Evolutionary conservation across 2,797 vertebrate genomes (phyloP), one percentile per base, ranked within the genome.

Genomic region (Astyanax mexicanus): DNA sequence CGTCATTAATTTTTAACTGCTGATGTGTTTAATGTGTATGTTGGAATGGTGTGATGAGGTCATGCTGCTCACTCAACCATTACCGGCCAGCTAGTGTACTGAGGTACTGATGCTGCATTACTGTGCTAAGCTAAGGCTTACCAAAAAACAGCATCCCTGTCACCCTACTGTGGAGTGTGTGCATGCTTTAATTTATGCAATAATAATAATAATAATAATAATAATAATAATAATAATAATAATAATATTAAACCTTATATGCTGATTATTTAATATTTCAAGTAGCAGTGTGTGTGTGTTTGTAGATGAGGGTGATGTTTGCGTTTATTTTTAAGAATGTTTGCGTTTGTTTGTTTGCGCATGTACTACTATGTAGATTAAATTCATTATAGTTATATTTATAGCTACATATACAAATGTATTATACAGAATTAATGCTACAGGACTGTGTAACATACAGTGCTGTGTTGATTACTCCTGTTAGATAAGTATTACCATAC

Each of bases 151-250:
- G 19, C 67, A 79, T 83, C 62, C 73, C 72, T 67, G 4, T 58
- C 55, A 58, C 29, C 55, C 27, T n/a, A 55, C 58, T 38, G 35
- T 42, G 29, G 72, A 15, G 35, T 44, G 23, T 35, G 51, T 21
- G 64, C 58, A 25, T 51, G 47, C 27, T 17, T 80, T 67, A 84
- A 77, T 19, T 78, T 80, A 74, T 23, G 60, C 27, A 66, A 86
- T 25, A 17, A 88, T 81, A 85, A 6, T 55, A 25, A n/a, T 55
- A 25, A 27, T 32, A 5, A 32, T 32, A 32, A 32, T 32, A 2
- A 32, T 32, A 2, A 32, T 32, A 2, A 17, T 19, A 1, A 21
- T 49, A 49, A 49, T 84, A 87, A n/a, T n/a, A n/a, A n/a, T n/a
- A n/a, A n/a, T n/a, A n/a, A n/a, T n/a, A n/a, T n/a, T n/a, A n/a